Percentiles rank a stretch among this genome's conserved stretches.
Conservation (phyloP, 2,888 invertebrate genomes). For the Phortica okadai region DNA sequence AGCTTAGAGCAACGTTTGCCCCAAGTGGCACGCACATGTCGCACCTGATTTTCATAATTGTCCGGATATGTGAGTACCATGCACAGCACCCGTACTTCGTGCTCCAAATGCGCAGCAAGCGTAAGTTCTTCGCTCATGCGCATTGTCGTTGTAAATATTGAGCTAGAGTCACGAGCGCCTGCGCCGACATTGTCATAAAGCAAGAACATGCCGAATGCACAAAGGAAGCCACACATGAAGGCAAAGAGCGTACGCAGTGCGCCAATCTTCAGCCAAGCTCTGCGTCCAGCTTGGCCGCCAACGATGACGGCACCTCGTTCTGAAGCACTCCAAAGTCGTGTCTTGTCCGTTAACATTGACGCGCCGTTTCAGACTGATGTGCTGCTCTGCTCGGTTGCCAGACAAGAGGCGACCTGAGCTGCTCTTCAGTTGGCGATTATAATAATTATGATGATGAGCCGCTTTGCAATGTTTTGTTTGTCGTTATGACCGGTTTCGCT, state of each 20-base stretch:
- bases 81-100: conserved; percentile 90
- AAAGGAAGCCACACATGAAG: conserved; percentile 64
- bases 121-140: not conserved
- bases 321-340: conserved; percentile 19
- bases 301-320: conserved; percentile 47
- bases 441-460: conserved; percentile 3
- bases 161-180: not conserved
- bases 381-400: not conserved
- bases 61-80: conserved; percentile 96
- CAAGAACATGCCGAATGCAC: conserved; percentile 63
- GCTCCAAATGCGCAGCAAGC: conserved; percentile 81
- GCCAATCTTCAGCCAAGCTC: conserved; percentile 24
- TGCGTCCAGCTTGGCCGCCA: not conserved
- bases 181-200: conserved; percentile 49
- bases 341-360: conserved; percentile 23
- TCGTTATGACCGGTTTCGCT: too few relatives aligned
- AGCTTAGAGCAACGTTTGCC: conserved; percentile 91
- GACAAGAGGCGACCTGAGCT: not conserved
- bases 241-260: conserved; percentile 62
- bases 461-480: not conserved
- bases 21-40: conserved; percentile 95
- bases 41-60: conserved; percentile 90
- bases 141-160: not conserved
- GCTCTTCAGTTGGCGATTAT: not conserved
- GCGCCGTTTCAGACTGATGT: conserved; percentile 25